Evolutionary conservation across 2,113 vertebrate species (phyloP).

Genomic region (Aviceda subcristata): DNA sequence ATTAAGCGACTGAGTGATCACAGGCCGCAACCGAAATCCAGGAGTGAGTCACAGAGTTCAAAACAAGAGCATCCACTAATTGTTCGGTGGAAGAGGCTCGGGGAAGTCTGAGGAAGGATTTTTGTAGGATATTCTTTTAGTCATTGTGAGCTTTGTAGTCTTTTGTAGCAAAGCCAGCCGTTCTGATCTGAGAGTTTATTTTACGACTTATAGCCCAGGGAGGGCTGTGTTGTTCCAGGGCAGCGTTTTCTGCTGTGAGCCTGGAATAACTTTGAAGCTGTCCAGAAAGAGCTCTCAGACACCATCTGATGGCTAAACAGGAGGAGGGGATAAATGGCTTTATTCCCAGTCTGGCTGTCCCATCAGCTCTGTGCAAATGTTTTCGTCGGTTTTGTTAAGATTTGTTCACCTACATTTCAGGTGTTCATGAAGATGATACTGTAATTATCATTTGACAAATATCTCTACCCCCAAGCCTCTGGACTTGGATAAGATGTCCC

Average conservation of each 20-base stretch:
- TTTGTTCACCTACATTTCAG: neutral
- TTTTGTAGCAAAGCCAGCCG: neutral
- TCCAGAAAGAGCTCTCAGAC: neutral
- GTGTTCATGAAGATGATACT: neutral
- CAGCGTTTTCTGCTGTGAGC: neutral
- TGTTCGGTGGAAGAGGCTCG: conserved; percentile 13
- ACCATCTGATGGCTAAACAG: neutral
- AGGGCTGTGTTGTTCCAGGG: neutral
- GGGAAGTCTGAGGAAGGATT: conserved; percentile 36
- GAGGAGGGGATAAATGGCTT: neutral
- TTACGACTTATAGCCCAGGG: neutral
- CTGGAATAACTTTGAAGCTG: neutral
- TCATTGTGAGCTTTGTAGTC: conserved; percentile 8
- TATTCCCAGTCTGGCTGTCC: neutral
- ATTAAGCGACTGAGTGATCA: neutral
- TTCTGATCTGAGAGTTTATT: neutral
- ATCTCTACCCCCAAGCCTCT: neutral
- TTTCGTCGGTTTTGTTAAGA: neutral
- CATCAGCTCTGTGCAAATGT: neutral
- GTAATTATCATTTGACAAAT: neutral
- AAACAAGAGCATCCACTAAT: conserved; percentile 67
- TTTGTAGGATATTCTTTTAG: conserved; percentile 21
- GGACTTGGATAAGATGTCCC: neutral
- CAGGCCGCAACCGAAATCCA: neutral
- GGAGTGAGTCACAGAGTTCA: conserved; percentile 50